Percentiles rank a stretch among this genome's conserved stretches.
Conservation (phyloP, 2,113 vertebrate genomes). For the Apteryx mantelli region DNA sequence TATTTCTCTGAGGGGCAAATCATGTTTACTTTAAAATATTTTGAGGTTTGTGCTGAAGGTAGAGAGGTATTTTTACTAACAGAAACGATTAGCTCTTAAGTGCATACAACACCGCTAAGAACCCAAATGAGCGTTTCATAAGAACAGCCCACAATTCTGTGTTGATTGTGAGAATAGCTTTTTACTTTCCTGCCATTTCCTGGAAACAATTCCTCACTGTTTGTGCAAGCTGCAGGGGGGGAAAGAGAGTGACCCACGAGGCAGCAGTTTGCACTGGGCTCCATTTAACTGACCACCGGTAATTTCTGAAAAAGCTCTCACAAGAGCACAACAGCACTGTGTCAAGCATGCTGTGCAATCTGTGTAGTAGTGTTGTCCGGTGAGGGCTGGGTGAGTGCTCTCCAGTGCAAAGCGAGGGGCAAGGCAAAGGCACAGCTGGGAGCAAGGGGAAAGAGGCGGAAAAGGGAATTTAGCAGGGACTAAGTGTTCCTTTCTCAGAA, state of each 20-base stretch:
- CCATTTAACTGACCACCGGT: not conserved
- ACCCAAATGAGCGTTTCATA: not conserved
- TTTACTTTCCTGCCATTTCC: not conserved
- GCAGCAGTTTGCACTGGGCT: not conserved
- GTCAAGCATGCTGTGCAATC: not conserved
- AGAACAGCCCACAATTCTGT: not conserved
- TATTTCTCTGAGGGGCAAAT: not conserved
- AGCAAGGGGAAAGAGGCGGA: not conserved
- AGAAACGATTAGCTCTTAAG: not conserved
- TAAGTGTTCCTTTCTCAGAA: not conserved
- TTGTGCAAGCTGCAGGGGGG: not conserved
- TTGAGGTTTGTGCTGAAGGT: not conserved
- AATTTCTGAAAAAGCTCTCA: not conserved
- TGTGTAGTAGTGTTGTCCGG: accelerated
- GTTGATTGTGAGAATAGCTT: not conserved
- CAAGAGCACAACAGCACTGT: not conserved
- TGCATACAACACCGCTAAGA: not conserved
- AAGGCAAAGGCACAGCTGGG: not conserved
- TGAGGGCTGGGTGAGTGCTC: not conserved
- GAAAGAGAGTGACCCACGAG: not conserved
- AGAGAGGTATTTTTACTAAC: not conserved
- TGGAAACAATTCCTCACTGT: not conserved
- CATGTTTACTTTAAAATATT: not conserved
- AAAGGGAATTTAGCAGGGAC: not conserved
- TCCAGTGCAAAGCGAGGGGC: not conserved